Conservation (phyloP, 2,888 invertebrate species). For the Cheilosia scutellata region DNA sequence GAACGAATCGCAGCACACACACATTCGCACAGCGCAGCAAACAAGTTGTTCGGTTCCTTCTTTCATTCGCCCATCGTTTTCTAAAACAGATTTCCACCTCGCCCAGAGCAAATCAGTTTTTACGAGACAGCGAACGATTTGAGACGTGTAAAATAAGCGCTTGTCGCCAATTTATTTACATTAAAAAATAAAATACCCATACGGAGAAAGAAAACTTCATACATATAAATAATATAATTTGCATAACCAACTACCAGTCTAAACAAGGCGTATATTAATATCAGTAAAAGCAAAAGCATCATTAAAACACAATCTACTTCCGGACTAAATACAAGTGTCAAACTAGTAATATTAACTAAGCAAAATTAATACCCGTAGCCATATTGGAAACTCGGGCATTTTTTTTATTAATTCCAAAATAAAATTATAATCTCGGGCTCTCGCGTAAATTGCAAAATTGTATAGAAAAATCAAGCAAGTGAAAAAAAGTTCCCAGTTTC, state of each 20-base stretch:
- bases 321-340: slow-evolving; percentile 53
- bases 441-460: slow-evolving; percentile 23
- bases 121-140: slow-evolving; percentile 78
- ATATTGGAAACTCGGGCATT: slow-evolving; percentile 59
- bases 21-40: slow-evolving; percentile 7
- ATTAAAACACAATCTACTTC: slow-evolving; percentile 35
- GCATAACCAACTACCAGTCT: slow-evolving; percentile 16
- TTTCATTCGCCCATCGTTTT: slow-evolving; percentile 13
- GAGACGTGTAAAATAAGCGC: slow-evolving; percentile 68
- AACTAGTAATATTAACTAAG: slow-evolving; percentile 28
- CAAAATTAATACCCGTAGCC: slow-evolving; percentile 43
- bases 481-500: slow-evolving; percentile 31
- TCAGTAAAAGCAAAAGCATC: slow-evolving; percentile 6
- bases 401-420: slow-evolving; percentile 35
- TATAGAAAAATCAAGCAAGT: slow-evolving; percentile 6
- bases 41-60: slow-evolving; percentile 38
- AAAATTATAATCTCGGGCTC: slow-evolving; percentile 14
- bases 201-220: slow-evolving; percentile 29
- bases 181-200: slow-evolving; percentile 25
- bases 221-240: slow-evolving; percentile 47
- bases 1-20: not conserved
- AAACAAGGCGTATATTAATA: slow-evolving; percentile 20
- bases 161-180: slow-evolving; percentile 30
- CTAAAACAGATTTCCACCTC: slow-evolving; percentile 51
- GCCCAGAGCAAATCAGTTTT: slow-evolving; percentile 76